Percentiles rank a stretch among this genome's conserved stretches.
Conservation (phyloP, 1,140 invertebrate species). For the Zophobas atratus region DNA sequence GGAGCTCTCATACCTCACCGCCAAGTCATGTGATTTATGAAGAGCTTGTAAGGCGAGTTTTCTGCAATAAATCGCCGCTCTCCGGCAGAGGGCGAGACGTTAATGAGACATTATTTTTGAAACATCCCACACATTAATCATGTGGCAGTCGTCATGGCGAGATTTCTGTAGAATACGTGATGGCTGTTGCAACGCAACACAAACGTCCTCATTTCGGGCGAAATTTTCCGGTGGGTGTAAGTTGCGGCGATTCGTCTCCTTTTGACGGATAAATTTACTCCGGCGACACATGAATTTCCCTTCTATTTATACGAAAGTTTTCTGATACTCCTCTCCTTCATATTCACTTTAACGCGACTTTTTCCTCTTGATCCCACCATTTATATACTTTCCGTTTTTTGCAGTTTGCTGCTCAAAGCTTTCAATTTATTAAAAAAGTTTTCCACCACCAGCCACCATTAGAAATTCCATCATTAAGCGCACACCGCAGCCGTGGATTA, state of each 20-base stretch:
- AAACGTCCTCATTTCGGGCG: no score
- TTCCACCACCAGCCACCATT: conserved; percentile 34
- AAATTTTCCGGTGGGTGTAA: conserved; percentile 32
- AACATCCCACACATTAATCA: conserved; percentile 63
- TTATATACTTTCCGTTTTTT: conserved; percentile 46
- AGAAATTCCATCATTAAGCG: conserved; percentile 40
- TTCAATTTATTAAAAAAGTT: conserved; percentile 46
- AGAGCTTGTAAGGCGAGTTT: conserved; percentile 60
- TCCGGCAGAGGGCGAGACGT: conserved; percentile 56
- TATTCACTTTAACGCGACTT: conserved; percentile 47
- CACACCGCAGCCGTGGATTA: conserved; percentile 12
- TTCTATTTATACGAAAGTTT: conserved; percentile 42
- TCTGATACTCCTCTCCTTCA: conserved; percentile 30
- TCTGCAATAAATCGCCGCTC: conserved; percentile 60
- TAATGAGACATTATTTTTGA: conserved; percentile 65
- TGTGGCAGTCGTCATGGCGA: conserved; percentile 50
- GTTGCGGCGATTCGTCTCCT: conserved; percentile 51
- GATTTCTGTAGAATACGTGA: conserved; percentile 31
- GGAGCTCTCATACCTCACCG: conserved; percentile 26
- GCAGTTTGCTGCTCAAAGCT: conserved; percentile 38
- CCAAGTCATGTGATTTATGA: conserved; percentile 59
- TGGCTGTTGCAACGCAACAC: not conserved
- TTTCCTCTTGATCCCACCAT: conserved; percentile 43
- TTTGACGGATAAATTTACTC: conserved; percentile 54
- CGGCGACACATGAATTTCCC: conserved; percentile 36